These are phyloP conservation scores for Metaphire vulgaris DNA, from an alignment of 1,140 invertebrate species.

Conservation along the genomic window DNA sequence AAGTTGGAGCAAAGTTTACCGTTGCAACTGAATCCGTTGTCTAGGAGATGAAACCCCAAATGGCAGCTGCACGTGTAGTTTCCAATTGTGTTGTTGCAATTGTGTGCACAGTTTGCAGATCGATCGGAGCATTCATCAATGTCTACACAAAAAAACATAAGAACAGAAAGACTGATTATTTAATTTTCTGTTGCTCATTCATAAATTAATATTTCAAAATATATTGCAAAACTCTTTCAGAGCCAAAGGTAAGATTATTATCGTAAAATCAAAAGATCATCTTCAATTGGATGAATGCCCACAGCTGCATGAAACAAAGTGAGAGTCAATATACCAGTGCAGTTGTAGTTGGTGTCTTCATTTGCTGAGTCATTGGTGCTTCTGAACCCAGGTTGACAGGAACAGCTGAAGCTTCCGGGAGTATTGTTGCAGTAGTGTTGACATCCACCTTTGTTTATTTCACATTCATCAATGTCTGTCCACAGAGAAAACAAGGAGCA, in stretches of 20 bases:
- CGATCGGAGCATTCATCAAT: slow-evolving; percentile 57
- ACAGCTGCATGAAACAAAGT: not conserved
- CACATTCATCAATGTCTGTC: slow-evolving; percentile 54
- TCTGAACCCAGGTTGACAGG: slow-evolving; percentile 39
- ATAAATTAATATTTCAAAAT: not conserved
- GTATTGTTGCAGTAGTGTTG: slow-evolving; percentile 57
- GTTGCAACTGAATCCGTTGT: not conserved
- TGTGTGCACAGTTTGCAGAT: slow-evolving; percentile 55
- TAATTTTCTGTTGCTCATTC: not conserved
- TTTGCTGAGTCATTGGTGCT: slow-evolving; percentile 34
- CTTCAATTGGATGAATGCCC: not conserved
- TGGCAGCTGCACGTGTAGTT: slow-evolving; percentile 36
- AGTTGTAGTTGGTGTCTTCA: slow-evolving; percentile 10
- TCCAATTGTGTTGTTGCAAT: slow-evolving; percentile 53
- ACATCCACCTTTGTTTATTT: slow-evolving; percentile 54
- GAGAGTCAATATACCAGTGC: not conserved
- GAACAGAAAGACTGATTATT: not conserved
- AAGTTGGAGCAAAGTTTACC: not conserved
- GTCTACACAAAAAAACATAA: slow-evolving; percentile 24
- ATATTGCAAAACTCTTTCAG: not conserved
- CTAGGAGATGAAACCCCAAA: not conserved
- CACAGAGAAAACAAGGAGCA: slow-evolving; percentile 29
- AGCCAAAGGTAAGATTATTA: not conserved
- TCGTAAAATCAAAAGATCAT: not conserved
- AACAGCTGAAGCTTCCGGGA: slow-evolving; percentile 34